Percentiles rank a stretch among this genome's conserved stretches.
These are phyloP conservation scores for Petrocephalus schoutedeni DNA, from an alignment of 2,797 vertebrate species.

Conservation along the genomic window DNA sequence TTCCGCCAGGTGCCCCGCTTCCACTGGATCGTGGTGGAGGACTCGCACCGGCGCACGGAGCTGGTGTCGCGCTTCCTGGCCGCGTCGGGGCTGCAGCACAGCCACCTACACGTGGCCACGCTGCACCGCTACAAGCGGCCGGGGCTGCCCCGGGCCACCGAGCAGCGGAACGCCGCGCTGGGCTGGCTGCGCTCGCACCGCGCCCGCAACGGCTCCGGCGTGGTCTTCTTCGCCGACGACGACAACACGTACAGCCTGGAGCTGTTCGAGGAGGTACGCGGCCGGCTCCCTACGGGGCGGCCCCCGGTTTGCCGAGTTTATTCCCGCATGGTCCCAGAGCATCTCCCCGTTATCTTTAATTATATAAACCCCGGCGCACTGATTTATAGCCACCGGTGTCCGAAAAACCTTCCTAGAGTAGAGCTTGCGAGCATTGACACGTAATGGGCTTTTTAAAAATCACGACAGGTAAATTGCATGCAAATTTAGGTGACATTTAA, in stretches of 20 bases:
- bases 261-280: conserved; percentile 87
- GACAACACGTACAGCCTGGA: conserved; percentile 98
- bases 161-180: conserved; percentile 88
- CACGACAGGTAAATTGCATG: not conserved
- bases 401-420: not conserved
- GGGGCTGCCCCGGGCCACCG: conserved; percentile 86
- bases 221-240: conserved; percentile 96
- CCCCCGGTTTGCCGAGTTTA: not conserved
- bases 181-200: conserved; percentile 81
- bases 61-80: conserved; percentile 82
- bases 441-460: not conserved
- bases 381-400: not conserved
- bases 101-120: conserved; percentile 86
- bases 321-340: not conserved
- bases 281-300: not conserved
- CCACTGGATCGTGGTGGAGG: conserved; percentile 94
- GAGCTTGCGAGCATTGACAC: not conserved
- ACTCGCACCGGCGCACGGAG: conserved; percentile 76
- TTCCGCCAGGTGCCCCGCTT: conserved; percentile 88
- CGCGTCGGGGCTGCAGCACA: conserved; percentile 72
- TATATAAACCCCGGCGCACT: not conserved
- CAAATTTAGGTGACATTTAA: not conserved
- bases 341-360: not conserved
- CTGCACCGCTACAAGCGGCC: conserved; percentile 84
- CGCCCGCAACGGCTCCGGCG: conserved; percentile 66